Base-by-base conservation (phyloP, 1,140 invertebrate species). In the Achatina immaculata region DNA sequence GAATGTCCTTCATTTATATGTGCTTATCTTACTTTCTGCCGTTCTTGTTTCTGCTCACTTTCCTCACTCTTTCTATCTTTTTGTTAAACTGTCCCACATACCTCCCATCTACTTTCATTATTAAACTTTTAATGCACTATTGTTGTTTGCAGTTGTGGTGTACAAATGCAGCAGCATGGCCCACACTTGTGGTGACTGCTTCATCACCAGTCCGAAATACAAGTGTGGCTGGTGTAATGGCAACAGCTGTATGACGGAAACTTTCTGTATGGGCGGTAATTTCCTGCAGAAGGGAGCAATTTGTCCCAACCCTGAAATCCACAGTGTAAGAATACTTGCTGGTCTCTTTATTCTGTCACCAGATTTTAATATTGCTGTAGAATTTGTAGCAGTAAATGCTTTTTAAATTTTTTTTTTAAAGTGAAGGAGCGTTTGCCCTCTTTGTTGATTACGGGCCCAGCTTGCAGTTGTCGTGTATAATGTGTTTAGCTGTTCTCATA, bases 131-230 rank as follows among this genome's bases (percentile, higher is more conserved):
- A 65, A 34, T 65, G 62, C 9, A 28, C 34, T 65, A 9, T n/a
- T 28, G 9, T 9, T 28, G 34, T n/a, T 65, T 69, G 16, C 86
- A 90, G 90, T 91, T 24, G 87, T 84, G 55, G 87, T 91, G 82
- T 91, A 88, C 83, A 90, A 91, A 74, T 91, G 89, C 82, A 81
- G 82, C 38, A 83, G 81, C n/a, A 90, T 91, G 90, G 90, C 89
- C 6, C 34, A 77, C 16, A 84, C 83, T 1, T 91, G 90, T 84
- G 90, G 90, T n/a, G 80, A 84, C 31, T 91, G 90, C 76, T 81
- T 90, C 24, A 85, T 85, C 0, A 78, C 85, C 74, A 82, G 87
- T 0, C 38, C 62, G 0, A 84, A 85, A 31, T 89, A 86, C 75
- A 72, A 85, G 28, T 91, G 90, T 86, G 90, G 89, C 1, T 91